Evolutionary conservation across 37 sponge, comb jelly and placozoan species (phyloP).

Genomic region (Petrosia ficiformis): DNA sequence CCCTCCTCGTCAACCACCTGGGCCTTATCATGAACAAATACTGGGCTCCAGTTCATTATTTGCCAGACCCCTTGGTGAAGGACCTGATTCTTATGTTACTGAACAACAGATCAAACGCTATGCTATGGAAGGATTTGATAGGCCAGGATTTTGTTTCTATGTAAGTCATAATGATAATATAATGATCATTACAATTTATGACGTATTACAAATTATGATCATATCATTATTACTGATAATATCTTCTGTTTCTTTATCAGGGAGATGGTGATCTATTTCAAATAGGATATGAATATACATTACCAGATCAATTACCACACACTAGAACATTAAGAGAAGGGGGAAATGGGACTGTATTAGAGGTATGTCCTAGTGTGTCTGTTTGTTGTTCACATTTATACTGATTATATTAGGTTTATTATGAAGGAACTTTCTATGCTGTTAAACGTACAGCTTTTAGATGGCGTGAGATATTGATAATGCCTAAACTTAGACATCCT

Average conservation of each 20-base stretch:
- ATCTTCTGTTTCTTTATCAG: no score
- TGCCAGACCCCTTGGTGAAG: no score
- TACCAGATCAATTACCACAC: not conserved
- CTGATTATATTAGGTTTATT: not conserved
- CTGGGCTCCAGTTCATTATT: not conserved
- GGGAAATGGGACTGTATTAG: not conserved
- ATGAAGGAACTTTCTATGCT: constrained; percentile 1
- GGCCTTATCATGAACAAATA: no score
- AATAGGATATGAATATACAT: not conserved
- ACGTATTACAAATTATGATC: no score
- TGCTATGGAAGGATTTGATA: constrained; percentile 4
- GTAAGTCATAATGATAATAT: no score
- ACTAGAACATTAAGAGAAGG: not conserved
- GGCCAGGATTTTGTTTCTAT: not conserved
- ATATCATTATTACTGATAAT: no score
- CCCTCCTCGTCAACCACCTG: not conserved
- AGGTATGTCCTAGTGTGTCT: not conserved
- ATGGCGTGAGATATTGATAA: constrained; percentile 7
- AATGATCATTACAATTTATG: no score
- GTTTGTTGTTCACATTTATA: no score
- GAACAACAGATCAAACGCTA: not conserved
- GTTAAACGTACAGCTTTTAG: not conserved
- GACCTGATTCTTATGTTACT: not conserved
- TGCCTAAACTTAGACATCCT: not conserved
- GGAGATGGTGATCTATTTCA: no score